Conservation (phyloP, 2,113 vertebrate genomes). For the Amphiprion ocellaris region DNA sequence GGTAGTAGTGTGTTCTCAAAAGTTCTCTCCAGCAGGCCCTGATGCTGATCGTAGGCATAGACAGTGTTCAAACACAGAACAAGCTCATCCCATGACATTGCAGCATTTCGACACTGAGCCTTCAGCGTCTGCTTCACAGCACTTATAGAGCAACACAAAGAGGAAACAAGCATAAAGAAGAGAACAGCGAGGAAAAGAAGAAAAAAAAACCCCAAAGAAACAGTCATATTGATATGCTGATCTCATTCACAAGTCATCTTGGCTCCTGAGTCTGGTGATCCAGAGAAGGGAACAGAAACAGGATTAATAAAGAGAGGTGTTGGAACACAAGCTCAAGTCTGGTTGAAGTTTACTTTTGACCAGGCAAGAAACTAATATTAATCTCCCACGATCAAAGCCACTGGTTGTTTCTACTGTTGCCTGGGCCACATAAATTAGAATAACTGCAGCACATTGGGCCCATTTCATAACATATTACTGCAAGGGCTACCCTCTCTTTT, state of each 20-base stretch:
- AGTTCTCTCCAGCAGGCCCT: slow-evolving; percentile 71
- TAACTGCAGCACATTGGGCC: slow-evolving; percentile 52
- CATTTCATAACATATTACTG: slow-evolving; percentile 33
- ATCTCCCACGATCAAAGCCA: slow-evolving; percentile 35
- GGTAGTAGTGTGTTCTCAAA: slow-evolving; percentile 16
- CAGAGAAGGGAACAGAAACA: slow-evolving; percentile 64
- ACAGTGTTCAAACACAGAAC: slow-evolving; percentile 74
- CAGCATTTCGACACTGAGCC: slow-evolving; percentile 72
- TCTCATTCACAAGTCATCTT: slow-evolving; percentile 79
- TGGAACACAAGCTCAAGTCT: slow-evolving; percentile 50
- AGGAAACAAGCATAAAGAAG: slow-evolving; percentile 68
- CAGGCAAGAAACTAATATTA: slow-evolving; percentile 20
- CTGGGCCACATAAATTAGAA: slow-evolving; percentile 17
- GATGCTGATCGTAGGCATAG: slow-evolving; percentile 50
- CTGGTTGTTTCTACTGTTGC: slow-evolving; percentile 20
- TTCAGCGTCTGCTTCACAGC: slow-evolving; percentile 73
- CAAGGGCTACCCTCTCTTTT: slow-evolving; percentile 33
- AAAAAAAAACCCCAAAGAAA: slow-evolving; percentile 52
- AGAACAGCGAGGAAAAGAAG: slow-evolving; percentile 38
- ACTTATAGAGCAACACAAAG: slow-evolving; percentile 76
- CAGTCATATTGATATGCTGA: slow-evolving; percentile 72
- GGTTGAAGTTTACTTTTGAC: slow-evolving; percentile 45
- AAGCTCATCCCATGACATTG: slow-evolving; percentile 79
- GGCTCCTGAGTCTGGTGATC: slow-evolving; percentile 75
- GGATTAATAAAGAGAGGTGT: slow-evolving; percentile 57